A percentile compares a stretch with the other conserved stretches of the same genome.
phyloP scores from a whole-genome alignment of 2,113 vertebrate genomes.

The Sapajus apella region DNA sequence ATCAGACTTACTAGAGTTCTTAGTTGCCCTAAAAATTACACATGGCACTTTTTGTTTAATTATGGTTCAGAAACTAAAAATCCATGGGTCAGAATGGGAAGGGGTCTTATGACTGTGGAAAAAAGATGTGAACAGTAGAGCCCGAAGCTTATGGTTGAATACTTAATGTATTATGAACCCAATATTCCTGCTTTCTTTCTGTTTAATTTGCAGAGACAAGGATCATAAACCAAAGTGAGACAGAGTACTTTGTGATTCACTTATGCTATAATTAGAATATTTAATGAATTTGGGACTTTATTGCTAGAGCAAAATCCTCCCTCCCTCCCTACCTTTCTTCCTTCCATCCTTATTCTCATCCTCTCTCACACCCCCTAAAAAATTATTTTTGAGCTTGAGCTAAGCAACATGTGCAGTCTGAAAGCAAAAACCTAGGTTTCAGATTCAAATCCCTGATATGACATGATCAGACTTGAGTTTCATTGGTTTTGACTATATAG shows the following conservation, averaged over 20 bases:
- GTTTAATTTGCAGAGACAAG: not conserved
- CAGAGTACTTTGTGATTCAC: not conserved
- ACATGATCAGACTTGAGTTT: not conserved
- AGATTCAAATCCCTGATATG: not conserved
- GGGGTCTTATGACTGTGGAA: not conserved
- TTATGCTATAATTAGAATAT: not conserved
- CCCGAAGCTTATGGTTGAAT: not conserved
- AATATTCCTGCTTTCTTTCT: not conserved
- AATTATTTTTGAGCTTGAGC: not conserved
- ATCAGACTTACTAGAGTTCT: not conserved
- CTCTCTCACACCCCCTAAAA: not conserved
- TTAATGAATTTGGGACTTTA: not conserved
- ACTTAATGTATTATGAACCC: not conserved
- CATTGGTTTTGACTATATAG: not conserved
- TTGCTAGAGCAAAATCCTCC: not conserved
- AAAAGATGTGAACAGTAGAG: not conserved
- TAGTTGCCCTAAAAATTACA: not conserved
- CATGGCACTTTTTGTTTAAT: not conserved
- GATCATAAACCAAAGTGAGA: not conserved
- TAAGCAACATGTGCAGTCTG: not conserved
- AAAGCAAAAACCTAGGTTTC: not conserved
- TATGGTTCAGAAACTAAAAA: constrained; percentile 17
- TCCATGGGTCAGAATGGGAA: not conserved
- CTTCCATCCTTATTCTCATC: not conserved
- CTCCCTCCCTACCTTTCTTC: not conserved